Base-by-base conservation (phyloP, 2,113 vertebrate genomes). In the Macquaria australasica region DNA sequence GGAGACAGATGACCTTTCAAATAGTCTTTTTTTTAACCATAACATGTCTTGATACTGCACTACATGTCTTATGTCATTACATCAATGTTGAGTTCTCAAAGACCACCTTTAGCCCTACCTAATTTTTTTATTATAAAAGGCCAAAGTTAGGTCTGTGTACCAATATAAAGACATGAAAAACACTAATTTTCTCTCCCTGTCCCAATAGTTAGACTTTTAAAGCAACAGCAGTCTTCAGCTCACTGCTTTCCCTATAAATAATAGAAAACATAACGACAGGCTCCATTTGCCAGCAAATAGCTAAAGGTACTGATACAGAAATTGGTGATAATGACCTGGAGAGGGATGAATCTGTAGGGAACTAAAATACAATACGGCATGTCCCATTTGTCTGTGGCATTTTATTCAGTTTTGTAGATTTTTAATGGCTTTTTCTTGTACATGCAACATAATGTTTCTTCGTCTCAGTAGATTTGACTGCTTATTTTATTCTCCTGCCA, bases 1-100 rank as follows among this genome's bases (percentile, higher is more conserved):
- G 48, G 10, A 72, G 39, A 55, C 34, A 28, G 10, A 16, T 53
- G 77, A 51, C 56, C 45, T 60, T 79, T 80, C 20, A 23, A 50
- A 62, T 1, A 11, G 31, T 14, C 21, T 15, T 58, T 50, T 50
- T 21, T 53, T 37, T 15, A n/a, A 15, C 25, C 21, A 5, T 51
- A 66, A 28, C 31, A 77, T 53, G 53, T 55, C 48, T 28, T 53
- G 31, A n/a, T 21, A 53, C 62, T 4, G 59, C 23, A 50, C 28
- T 51, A 10, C 34, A 43, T 56, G 64, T 59, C 39, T 68, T 4
- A 14, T 16, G 25, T 45, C 66, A 70, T 59, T 25, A 50, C 8
- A 48, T 60, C 55, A 11, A 25, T 2, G 20, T 16, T 48, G 34
- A 18, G 5, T n/a, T 31, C 58, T 6, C 8, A 43, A 78, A 45